Base-by-base conservation (phyloP, 1,140 invertebrate species). In the Cydia fagiglandana region DNA sequence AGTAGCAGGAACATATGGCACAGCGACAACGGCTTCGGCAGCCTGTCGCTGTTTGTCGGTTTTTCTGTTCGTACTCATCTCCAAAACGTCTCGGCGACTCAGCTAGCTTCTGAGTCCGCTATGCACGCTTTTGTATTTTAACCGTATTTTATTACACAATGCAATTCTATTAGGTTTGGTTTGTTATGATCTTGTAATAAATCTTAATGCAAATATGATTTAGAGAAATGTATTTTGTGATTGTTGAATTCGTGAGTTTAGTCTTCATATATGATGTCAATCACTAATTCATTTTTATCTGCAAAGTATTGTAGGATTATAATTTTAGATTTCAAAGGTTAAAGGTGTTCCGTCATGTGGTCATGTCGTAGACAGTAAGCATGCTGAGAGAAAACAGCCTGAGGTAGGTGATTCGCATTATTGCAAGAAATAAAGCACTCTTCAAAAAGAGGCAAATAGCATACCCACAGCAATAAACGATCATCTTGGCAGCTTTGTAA, bases 21-120 rank as follows among this genome's bases (percentile, higher is more conserved):
- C 74, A 66, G 74, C 77, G 76, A 75, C 78, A 75, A 81, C 75
- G 78, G 77, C 10, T 17, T 45, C 74, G 78, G 80, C 34, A 66
- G 64, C 30, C 64, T 38, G 77, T 66, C 64, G 78, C 66, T 78
- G 79, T 74, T 61, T 79, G 81, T 83, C 80, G 64, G 68, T 77
- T 61, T 61, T 24, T 61, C 75, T 75, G 77, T 73, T 73, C 73
- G 53, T 50, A 30, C 64, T 66, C 73, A 74, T 53, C 64, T 74
- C 66, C 81, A 84, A 86, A 85, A 90, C 88, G 90, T 91, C 88
- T 88, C 77, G 82, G 88, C 79, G 84, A 81, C 90, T 91, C 90
- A 91, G 90, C 88, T 15, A 78, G 84, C 34, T 66, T 77, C 90
- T 91, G 90, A 91, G 88, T 84, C 84, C 80, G 86, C 85, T 82